These are phyloP conservation scores for Nothura maculosa DNA, from an alignment of 2,797 vertebrate genomes.

Conservation along the genomic window DNA sequence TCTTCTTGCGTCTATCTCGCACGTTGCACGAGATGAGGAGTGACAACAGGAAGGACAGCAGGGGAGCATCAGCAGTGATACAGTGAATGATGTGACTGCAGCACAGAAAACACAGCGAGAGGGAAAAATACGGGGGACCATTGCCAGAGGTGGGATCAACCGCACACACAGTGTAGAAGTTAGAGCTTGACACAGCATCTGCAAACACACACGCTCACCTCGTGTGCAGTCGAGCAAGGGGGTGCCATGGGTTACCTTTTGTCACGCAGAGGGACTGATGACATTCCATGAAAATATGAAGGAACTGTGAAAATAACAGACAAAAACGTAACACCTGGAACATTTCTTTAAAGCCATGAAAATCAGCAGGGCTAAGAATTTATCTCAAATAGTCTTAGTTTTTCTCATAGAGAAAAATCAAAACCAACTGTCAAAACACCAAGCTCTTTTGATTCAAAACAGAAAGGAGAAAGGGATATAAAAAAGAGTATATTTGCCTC, in stretches of 20 bases:
- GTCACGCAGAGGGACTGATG: neutral
- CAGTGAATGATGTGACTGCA: neutral
- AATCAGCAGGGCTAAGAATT: slow-evolving; percentile 14
- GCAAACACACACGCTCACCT: neutral
- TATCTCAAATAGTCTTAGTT: neutral
- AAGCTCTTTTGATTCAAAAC: slow-evolving; percentile 38
- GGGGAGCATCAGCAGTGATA: neutral
- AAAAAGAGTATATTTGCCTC: slow-evolving; percentile 7
- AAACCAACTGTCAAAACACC: slow-evolving; percentile 65
- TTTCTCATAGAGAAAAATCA: neutral
- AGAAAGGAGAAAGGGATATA: slow-evolving; percentile 51
- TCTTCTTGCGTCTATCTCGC: neutral
- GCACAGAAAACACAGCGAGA: neutral
- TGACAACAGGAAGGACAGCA: neutral
- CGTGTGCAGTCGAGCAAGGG: neutral
- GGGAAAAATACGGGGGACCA: neutral
- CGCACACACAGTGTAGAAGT: rapidly evolving
- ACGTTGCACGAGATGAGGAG: neutral
- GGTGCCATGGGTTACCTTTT: neutral
- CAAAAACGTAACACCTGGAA: neutral
- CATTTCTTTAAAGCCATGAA: neutral
- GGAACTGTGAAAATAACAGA: neutral
- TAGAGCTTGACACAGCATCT: neutral
- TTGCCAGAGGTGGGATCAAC: neutral
- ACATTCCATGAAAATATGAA: neutral